These are phyloP conservation scores for Nomada hirtipes DNA, from an alignment of 2,888 invertebrate genomes.

Conservation along the genomic window DNA sequence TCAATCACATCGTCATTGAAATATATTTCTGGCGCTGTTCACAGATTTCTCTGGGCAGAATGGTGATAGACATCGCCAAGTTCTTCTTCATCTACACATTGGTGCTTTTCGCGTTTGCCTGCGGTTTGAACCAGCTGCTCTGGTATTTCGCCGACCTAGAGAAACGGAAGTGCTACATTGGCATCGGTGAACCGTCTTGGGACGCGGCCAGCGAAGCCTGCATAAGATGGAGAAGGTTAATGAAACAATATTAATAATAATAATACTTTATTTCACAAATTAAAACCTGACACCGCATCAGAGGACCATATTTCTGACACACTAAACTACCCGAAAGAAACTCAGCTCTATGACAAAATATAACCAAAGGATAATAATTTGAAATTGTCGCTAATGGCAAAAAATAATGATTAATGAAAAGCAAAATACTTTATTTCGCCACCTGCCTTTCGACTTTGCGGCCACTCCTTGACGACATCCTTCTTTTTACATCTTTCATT, in stretches of 20 bases:
- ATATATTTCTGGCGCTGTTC: not conserved
- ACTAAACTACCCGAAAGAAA: too few species aligned
- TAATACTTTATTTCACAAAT: too few species aligned
- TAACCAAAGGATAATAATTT: too few species aligned
- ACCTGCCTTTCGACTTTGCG: too few species aligned
- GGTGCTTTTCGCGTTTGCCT: conserved; percentile 96
- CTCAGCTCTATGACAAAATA: too few species aligned
- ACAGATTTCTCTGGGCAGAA: conserved; percentile 95
- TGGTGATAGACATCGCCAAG: conserved; percentile 96
- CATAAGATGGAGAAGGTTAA: conserved; percentile 92
- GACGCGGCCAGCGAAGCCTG: conserved; percentile 91
- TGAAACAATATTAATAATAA: conserved; percentile 2
- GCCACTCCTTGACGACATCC: too few species aligned
- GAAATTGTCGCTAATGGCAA: too few species aligned
- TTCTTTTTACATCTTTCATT: too few species aligned
- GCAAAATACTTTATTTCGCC: too few species aligned
- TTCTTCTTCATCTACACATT: conserved; percentile 96
- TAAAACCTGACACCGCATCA: too few species aligned
- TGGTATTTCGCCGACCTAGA: conserved; percentile 97
- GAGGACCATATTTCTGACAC: too few species aligned
- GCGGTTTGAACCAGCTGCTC: conserved; percentile 95
- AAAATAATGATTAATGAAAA: too few species aligned
- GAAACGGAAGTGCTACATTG: conserved; percentile 91
- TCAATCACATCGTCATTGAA: not conserved
- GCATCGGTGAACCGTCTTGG: conserved; percentile 91